A percentile compares a stretch with the other conserved stretches of the same genome.
Conservation (phyloP, 2,113 vertebrate genomes). For the Bos taurus region ARS-UCD2.0 NC_037336.1:18678501-18679000, state of each 20-base stretch:
- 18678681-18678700: neutral
- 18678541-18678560: constrained; percentile 21
- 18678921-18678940: neutral
- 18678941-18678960: neutral
- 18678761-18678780: neutral
- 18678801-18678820: neutral
- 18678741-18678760: neutral
- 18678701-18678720: constrained; percentile 22
- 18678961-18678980: constrained; percentile 8
- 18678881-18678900: neutral
- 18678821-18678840: constrained; percentile 6
- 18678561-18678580: constrained; percentile 34
- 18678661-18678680: neutral
- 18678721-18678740: neutral
- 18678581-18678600: constrained; percentile 45
- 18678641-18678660: constrained; percentile 37
- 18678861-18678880: neutral
- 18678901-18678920: neutral
- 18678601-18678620: constrained; percentile 12
- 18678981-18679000: neutral
- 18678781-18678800: constrained; percentile 26
- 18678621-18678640: constrained; percentile 46
- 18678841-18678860: constrained; percentile 6
- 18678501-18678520: neutral
- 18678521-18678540: neutral